Base-by-base conservation (phyloP, 2,888 invertebrate species). In the Eristalis arbustorum region DNA sequence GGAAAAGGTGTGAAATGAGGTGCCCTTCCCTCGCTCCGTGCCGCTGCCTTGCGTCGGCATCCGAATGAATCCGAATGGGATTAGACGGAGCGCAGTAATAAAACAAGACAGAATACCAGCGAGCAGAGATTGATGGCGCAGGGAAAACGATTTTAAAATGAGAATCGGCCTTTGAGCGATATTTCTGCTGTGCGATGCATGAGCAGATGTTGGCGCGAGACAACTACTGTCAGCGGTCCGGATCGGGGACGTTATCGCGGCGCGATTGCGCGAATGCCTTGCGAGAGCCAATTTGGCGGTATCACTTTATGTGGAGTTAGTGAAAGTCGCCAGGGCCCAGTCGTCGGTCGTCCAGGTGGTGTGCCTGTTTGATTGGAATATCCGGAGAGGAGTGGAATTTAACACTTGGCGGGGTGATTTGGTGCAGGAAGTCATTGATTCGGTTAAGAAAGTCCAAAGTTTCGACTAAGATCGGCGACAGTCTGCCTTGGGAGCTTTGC, bases 1-100 rank as follows among this genome's bases (percentile, higher is more conserved):
- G 84, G 88, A 89, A 89, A 90, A 90, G 88, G 90, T 91, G 90
- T 89, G 88, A 89, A 90, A 89, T 90, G 89, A 90, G 49, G 66
- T 1, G 66, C 77, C 85, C 69, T 74, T 74, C 34, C 34, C 66
- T 40, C 11, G 28, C 3, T 23, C 22, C 13, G 25, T 13, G 37
- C 8, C 34, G n/a, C 8, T 42, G n/a, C 42, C 61, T 23, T 68
- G 13, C 61, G 62, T 62, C 61, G 42, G 67, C 40, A 25, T 57
- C 5, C 0, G n/a, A 25, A 57, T 22, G 1, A 18, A 66, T 14
- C 57, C 2, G 6, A 49, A 68, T 69, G 37, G n/a, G 69, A 56
- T 71, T 77, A 56, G 77, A 22, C n/a, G 40, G 57, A 77, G 14
- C n/a, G 25, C 56, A 14, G 56, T 49, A 69, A 22, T 14, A 18